Conservation (phyloP, 2,113 vertebrate species). For the Aptenodytes forsteri region DNA sequence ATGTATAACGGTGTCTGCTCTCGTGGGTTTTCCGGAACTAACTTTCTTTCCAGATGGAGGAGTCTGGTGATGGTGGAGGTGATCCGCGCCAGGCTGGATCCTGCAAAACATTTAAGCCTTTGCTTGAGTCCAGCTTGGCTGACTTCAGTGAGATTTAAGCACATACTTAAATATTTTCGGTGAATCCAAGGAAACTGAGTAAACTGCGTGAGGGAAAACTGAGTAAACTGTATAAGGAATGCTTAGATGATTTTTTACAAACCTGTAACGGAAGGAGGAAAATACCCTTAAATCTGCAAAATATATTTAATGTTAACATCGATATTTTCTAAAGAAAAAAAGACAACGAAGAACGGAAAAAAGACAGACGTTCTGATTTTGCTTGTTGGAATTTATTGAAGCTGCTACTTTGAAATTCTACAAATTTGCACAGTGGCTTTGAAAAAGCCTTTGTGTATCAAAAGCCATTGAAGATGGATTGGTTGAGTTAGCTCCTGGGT, state of each 20-base stretch:
- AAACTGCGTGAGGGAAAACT: not conserved
- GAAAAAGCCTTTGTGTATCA: not conserved
- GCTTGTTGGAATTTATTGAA: not conserved
- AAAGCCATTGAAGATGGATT: not conserved
- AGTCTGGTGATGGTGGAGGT: slow-evolving; percentile 39
- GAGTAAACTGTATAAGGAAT: not conserved
- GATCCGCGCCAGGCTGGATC: not conserved
- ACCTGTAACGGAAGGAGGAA: not conserved
- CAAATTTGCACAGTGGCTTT: not conserved
- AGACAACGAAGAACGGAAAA: not conserved
- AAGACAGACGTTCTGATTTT: not conserved
- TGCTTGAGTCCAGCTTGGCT: not conserved
- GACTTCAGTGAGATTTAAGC: slow-evolving; percentile 2
- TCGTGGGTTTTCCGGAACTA: not conserved
- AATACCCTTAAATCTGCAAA: not conserved
- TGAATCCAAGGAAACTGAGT: not conserved
- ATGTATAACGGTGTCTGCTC: not conserved
- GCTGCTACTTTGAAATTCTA: not conserved
- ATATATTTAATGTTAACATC: not conserved
- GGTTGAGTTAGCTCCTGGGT: not conserved
- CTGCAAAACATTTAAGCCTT: slow-evolving; percentile 29
- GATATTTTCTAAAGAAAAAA: not conserved
- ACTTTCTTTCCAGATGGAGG: slow-evolving; percentile 43
- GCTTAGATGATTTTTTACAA: not conserved
- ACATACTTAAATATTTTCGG: not conserved